Evolutionary conservation across 2,113 vertebrate genomes (phyloP), one percentile per base, ranked within the genome.

Genomic region (Piaya cayana): DNA sequence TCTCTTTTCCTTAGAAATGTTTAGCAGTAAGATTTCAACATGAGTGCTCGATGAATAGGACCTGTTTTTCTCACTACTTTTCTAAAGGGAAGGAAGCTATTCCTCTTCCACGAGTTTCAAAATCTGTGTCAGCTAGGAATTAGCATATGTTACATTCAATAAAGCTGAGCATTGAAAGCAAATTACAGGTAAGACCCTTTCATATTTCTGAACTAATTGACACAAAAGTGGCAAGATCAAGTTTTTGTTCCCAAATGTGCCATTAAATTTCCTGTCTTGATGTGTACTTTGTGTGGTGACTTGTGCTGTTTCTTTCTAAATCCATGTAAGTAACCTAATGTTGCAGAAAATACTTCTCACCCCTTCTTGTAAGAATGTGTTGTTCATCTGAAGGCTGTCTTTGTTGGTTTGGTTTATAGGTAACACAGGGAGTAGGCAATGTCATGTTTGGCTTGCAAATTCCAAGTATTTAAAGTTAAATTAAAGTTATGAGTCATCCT

Each of bases 371-470:
- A 39, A 52, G 76, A 52, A 45, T 74, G 53, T 60, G 68, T 90
- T 87, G 67, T 94, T 94, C 71, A 64, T 3, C 58, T 92, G 68
- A 94, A 95, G 90, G 52, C 64, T 93, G 34, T 83, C 93, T 91
- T 84, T 91, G 90, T 76, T 94, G 75, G 20, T 91, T 90, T 83
- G 67, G 42, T 91, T 94, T 88, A 22, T 80, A 90, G 90, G 92
- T 90, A 93, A 83, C 26, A 29, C 0, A 2, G 56, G 25, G 37
- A 72, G 32, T 30, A 76, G 52, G 60, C 79, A 81, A 91, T 83
- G 82, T 86, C 82, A 82, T 97, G 79, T 94, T 95, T 90, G 92
- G 72, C 88, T 95, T 96, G 94, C 64, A 93, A 96, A 95, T 92
- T 83, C 79, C 72, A 79, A 82, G 87, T 82, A 94, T 94, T 91